These are phyloP conservation scores for Myripristis murdjan DNA, from an alignment of 2,797 vertebrate genomes.

Conservation along the genomic window DNA sequence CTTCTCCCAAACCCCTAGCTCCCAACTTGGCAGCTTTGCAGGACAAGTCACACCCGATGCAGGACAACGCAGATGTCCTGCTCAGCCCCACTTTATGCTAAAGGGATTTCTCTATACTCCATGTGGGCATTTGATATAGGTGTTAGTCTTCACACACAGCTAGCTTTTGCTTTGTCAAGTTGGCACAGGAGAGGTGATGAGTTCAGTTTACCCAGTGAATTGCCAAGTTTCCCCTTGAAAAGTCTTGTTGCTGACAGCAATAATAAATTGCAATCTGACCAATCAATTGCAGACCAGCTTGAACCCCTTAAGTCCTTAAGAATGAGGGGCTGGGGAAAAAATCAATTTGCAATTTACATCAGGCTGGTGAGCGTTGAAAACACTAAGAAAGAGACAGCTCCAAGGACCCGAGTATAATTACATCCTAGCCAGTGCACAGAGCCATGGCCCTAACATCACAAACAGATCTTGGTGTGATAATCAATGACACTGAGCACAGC, in stretches of 20 bases:
- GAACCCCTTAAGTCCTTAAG: constrained; percentile 87
- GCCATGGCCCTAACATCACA: constrained; percentile 59
- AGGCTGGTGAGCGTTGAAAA: constrained; percentile 84
- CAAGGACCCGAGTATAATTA: constrained; percentile 78
- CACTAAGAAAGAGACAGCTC: constrained; percentile 76
- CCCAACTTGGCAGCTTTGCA: constrained; percentile 27
- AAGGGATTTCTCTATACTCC: not conserved
- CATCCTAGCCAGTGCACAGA: constrained; percentile 56
- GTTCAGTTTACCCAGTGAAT: constrained; percentile 46
- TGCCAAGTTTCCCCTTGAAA: constrained; percentile 83
- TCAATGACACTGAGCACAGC: constrained; percentile 69
- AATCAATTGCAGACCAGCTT: constrained; percentile 85
- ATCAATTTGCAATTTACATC: constrained; percentile 89
- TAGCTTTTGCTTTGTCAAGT: constrained; percentile 56
- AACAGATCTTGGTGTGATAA: constrained; percentile 67
- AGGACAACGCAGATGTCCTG: constrained; percentile 7
- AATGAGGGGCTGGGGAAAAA: constrained; percentile 79
- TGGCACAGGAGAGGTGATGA: constrained; percentile 58
- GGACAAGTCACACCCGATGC: not conserved
- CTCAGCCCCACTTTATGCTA: constrained; percentile 3
- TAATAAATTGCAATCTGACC: constrained; percentile 85
- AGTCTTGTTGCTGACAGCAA: constrained; percentile 84
- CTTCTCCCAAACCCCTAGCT: constrained; percentile 10
- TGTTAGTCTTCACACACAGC: constrained; percentile 8
- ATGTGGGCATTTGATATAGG: not conserved